Conservation (phyloP, 2,888 invertebrate genomes). For the Teinopalpus imperialis region DNA sequence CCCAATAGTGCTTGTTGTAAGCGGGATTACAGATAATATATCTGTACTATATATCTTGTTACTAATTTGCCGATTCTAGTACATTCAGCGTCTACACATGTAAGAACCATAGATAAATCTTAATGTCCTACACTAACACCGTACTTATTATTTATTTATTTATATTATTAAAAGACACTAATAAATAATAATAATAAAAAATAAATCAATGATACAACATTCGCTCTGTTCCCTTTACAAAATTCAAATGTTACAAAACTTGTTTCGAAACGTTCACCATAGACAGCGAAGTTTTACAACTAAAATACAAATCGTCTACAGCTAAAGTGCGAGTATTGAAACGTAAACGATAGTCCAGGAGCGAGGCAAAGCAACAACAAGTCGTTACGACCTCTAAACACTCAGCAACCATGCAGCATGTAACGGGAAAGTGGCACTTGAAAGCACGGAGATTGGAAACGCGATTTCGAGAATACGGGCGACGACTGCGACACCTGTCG, state of each 20-base stretch:
- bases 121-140: neutral
- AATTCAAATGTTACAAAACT: constrained; percentile 19
- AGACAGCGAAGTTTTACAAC: constrained; percentile 11
- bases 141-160: neutral
- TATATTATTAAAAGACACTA: no score
- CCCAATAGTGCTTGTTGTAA: neutral
- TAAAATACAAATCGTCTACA: constrained; percentile 7
- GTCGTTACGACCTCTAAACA: constrained; percentile 26
- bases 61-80: neutral
- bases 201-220: no score
- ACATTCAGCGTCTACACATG: neutral
- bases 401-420: constrained; percentile 28
- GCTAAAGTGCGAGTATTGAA: constrained; percentile 18
- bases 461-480: constrained; percentile 44
- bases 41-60: constrained; percentile 3
- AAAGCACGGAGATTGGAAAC: constrained; percentile 42
- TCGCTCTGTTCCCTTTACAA: no score
- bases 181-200: no score
- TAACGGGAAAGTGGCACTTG: constrained; percentile 45
- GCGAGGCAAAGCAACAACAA: constrained; percentile 23
- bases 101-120: constrained; percentile 3
- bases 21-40: neutral
- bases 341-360: constrained; percentile 9
- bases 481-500: constrained; percentile 56
- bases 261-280: constrained; percentile 7